phyloP scores from a whole-genome alignment of 2,797 vertebrate species.

The Erpetoichthys calabaricus region DNA sequence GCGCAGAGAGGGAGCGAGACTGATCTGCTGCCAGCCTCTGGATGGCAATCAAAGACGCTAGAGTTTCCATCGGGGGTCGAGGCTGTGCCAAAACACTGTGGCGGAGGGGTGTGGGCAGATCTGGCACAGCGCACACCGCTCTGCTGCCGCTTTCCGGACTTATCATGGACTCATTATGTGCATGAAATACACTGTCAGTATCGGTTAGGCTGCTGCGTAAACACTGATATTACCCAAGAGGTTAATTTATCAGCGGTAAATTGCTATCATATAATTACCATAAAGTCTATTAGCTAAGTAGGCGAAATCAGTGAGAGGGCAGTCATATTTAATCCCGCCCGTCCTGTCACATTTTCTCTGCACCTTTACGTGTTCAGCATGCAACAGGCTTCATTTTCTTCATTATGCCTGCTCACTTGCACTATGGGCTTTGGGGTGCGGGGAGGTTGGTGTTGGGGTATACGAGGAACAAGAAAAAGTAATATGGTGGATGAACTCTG shows the following conservation, averaged over 20 bases:
- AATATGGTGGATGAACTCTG: too few species aligned
- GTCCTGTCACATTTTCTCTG: conserved; percentile 4
- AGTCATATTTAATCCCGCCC: conserved; percentile 4
- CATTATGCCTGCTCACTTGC: background rate
- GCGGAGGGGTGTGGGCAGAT: too few species aligned
- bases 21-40: too few species aligned
- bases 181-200: conserved; percentile 15
- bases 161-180: conserved; percentile 12
- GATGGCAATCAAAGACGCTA: too few species aligned
- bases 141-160: conserved; percentile 6
- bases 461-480: too few species aligned
- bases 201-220: conserved; percentile 12
- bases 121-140: too few species aligned
- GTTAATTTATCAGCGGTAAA: conserved; percentile 13
- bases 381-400: conserved; percentile 1
- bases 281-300: conserved; percentile 14
- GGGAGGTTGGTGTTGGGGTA: too few species aligned
- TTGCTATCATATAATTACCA: conserved; percentile 14
- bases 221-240: conserved; percentile 13
- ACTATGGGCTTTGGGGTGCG: background rate
- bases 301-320: conserved; percentile 7
- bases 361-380: background rate
- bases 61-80: too few species aligned
- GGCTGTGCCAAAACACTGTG: too few species aligned
- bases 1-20: too few species aligned